Base-by-base conservation (phyloP, 2,888 invertebrate genomes). In the Cetonia aurata region DNA sequence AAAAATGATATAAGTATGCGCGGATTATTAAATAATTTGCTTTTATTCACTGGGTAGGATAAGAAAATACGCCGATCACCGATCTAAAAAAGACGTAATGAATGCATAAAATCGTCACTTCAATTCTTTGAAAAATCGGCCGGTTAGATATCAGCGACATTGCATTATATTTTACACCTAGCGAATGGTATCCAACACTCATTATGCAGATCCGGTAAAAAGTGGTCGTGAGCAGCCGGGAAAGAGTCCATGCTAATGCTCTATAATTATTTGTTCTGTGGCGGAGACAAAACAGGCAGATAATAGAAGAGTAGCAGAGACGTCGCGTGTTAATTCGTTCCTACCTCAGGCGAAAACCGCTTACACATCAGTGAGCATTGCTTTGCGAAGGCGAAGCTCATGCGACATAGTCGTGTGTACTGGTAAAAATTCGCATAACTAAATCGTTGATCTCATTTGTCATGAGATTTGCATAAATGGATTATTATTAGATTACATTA, bases 291-390 rank as follows among this genome's bases (percentile, higher is more conserved):
- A 60, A 60, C 59, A 44, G 59, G 31, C 17, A 13, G 44, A 60
- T 60, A 60, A 60, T 60, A 46, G 59, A 19, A n/a, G 59, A 60
- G 59, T 60, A 60, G 8, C 25, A 46, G 44, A 60, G 57, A 42
- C 44, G 46, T 60, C 46, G 59, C 59, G 59, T 60, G 59, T 60
- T 60, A 60, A 60, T 60, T 60, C 44, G 44, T 44, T 19, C 46
- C 17, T 19, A 44, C 59, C 59, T 60, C 25, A 12, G 59, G 59
- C 44, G 44, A 13, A 60, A 46, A 46, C 31, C 19, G 9, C 57
- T 31, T 60, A 31, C 59, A 46, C 25, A 44, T 46, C 44, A 19
- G n/a, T 60, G 59, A 60, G 25, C 59, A 46, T 25, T 12, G 19
- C 15, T 25, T n/a, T 0, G 3, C 9, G 37, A 9, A 37, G 4